Evolutionary conservation across 2,797 vertebrate genomes (phyloP).

Genomic region (Nyctalus aviator): DNA sequence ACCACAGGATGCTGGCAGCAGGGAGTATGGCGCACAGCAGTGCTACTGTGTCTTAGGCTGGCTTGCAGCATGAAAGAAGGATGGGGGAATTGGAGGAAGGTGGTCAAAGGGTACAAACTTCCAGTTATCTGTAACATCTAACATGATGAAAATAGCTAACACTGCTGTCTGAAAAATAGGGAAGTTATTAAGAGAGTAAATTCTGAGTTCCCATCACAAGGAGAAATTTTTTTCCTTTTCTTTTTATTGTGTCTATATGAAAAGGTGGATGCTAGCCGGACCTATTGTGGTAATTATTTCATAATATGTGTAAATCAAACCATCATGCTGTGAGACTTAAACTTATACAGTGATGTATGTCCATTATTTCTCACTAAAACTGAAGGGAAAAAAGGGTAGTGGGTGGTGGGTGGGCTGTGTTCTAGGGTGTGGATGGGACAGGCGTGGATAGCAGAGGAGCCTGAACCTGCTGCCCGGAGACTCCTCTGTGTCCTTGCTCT

Average conservation of each 20-base stretch:
- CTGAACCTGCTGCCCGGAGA: neutral
- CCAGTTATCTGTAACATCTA: neutral
- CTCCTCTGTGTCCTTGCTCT: neutral
- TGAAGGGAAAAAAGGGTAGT: neutral
- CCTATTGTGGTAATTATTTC: neutral
- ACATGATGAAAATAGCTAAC: neutral
- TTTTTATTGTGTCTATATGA: neutral
- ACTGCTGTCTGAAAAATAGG: neutral
- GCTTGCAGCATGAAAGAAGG: neutral
- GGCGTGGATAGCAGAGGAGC: neutral
- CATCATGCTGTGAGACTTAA: neutral
- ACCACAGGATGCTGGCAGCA: neutral
- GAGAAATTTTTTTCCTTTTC: neutral
- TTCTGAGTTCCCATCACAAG: neutral
- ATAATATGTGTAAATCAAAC: neutral
- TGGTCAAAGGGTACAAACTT: neutral
- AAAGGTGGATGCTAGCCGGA: neutral
- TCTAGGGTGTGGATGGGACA: neutral
- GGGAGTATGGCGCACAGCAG: neutral
- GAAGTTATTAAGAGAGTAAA: neutral
- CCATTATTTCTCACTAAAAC: neutral
- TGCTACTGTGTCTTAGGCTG: neutral
- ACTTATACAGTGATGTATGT: neutral
- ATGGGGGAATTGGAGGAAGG: neutral
- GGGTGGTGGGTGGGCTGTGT: neutral